Base-by-base conservation (phyloP, 2,113 vertebrate genomes). In the Gallinago jamesoni region DNA sequence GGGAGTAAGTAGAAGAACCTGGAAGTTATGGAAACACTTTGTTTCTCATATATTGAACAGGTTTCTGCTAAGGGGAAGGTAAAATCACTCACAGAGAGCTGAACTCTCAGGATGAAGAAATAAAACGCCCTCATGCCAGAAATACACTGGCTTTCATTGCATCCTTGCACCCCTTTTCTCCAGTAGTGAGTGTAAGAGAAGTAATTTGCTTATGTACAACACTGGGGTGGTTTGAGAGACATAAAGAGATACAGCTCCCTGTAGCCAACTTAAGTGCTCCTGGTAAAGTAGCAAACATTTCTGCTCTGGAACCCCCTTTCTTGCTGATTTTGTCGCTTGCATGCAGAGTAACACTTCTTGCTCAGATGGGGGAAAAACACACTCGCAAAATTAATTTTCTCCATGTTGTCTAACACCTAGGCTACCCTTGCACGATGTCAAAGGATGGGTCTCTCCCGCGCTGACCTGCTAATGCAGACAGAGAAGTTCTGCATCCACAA, bases 401-500 rank as follows among this genome's bases (percentile, higher is more conserved):
- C 39, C 1, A 6, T 73, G 79, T 92, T 7, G 60, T 39, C 25
- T 59, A 52, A 72, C 14, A 39, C 19, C 20, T 50, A 43, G 14
- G 5, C 14, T 84, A 22, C 8, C 30, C 21, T 47, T 53, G 39
- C 48, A 33, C 1, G 0, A 3, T 15, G 19, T 31, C 7, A 14
- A 91, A 64, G 10, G 14, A 66, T 17, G 9, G 2, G 4, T 33
- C 48, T 87, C 10, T 88, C 47, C 45, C 27, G 7, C 59, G 41
- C 6, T 67, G 59, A 74, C n/a, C n/a, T 22, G 18, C 37, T 53
- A 57, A 50, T 84, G 20, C 13, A 80, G 66, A 73, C 1, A 18
- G 6, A 43, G 13, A 11, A 56, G 16, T 20, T 69, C 45, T 69
- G 15, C 7, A 12, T 59, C 21, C 14, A 35, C 0, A 0, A 8